Base-by-base conservation (phyloP, 1,140 invertebrate genomes). In the Anoplophora glabripennis region DNA sequence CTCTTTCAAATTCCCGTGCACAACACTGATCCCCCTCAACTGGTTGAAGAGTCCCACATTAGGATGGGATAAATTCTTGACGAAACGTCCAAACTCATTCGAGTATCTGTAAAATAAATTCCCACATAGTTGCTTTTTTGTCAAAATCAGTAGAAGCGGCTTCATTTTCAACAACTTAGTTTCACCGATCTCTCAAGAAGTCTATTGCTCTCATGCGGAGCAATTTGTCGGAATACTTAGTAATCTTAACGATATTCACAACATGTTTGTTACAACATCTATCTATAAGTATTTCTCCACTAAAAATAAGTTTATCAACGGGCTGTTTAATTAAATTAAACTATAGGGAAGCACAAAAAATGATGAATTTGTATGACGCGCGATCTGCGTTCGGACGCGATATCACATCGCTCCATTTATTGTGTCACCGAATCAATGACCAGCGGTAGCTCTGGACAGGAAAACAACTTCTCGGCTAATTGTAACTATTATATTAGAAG, bases 1-100 rank as follows among this genome's bases (percentile, higher is more conserved):
- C 4, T 66, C 67, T 47, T 71, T 60, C 1, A 77, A 44, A 53
- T 74, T 56, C 33, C 76, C 76, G 60, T 72, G 59, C 35, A 74
- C 65, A 15, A 76, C 67, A 34, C 66, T 70, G 10, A 74, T 66
- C 18, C 75, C 73, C 51, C 75, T 55, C 1, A 76, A 37, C 53
- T 76, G 75, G 41, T 72, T 75, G 59, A 71, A 56, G 33, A 66
- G 52, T 4, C 69, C 70, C 14, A 69, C 64, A 59, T 69, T 68
- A 7, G 65, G 68, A 45, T 66, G 68, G 40, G 55, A 44, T 33
- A 64, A 59, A 11, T 65, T 61, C 51, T 73, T 72, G 34, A 59
- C 60, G 18, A 67, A 65, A 12, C 66, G n/a, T 15, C 21, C 63
- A 1, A 72, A 53, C 58, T 75, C 70, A 7, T 51, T 57, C 4